Conservation (phyloP, 2,113 vertebrate species). For the Eurystomus gularis region DNA sequence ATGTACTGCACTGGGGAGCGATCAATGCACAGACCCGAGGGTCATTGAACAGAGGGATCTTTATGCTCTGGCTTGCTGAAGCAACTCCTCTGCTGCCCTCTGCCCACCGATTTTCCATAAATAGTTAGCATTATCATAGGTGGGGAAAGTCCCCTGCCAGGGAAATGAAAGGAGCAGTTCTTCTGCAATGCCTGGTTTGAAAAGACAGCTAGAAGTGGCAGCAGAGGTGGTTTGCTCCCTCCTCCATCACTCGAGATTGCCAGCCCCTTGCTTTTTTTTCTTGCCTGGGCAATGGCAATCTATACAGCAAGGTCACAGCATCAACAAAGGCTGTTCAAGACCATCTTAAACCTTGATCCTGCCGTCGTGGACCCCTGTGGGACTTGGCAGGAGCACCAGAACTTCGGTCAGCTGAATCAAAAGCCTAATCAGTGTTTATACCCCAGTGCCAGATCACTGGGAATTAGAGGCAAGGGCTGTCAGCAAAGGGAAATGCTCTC, state of each 20-base stretch:
- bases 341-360: neutral
- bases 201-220: neutral
- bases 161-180: constrained; percentile 43
- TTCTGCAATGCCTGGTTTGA: neutral
- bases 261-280: neutral
- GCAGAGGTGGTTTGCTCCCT: neutral
- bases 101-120: constrained; percentile 16
- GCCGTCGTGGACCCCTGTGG: neutral
- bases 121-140: neutral
- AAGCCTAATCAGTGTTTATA: constrained; percentile 13
- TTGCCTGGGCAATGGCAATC: neutral
- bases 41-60: neutral
- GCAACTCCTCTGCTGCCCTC: neutral
- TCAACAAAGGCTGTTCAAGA: neutral
- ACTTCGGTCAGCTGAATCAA: neutral
- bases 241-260: neutral
- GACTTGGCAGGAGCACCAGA: neutral
- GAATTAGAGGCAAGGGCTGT: constrained; percentile 8
- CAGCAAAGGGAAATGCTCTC: constrained; percentile 30
- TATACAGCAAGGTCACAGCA: neutral
- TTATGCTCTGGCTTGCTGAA: neutral
- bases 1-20: neutral
- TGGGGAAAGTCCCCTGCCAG: neutral
- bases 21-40: neutral
- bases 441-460: neutral